Base-by-base conservation (phyloP, 2,113 vertebrate genomes). In the Alethe castanea region DNA sequence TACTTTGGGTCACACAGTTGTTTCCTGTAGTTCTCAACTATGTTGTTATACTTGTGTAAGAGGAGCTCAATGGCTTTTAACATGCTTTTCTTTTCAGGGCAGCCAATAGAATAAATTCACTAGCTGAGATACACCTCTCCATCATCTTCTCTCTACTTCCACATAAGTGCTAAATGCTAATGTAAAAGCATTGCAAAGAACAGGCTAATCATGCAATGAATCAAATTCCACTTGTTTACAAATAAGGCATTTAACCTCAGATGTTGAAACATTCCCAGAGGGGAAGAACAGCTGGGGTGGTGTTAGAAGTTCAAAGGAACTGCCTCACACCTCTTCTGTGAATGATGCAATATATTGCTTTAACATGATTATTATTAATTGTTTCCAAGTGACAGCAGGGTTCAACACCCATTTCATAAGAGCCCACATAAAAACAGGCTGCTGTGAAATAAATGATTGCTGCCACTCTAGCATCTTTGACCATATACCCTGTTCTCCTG, bases 301-400 rank as follows among this genome's bases (percentile, higher is more conserved):
- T 20, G 54, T 80, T 90, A 65, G 71, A 86, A 92, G 72, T 92
- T 95, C 86, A 91, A 92, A 95, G 77, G 35, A 86, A 48, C 44
- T 82, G 54, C 82, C 66, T 86, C 6, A 2, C 10, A 5, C 64
- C 29, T 15, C 57, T 77, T 88, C 25, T 62, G 52, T 84, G 81
- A 86, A 59, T 86, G 38, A 73, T 76, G 73, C 73, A 91, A 14
- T 71, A 20, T 64, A n/a, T 78, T 94, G 47, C 70, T 92, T 91
- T 92, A 91, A 87, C 81, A 81, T 92, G 81, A 42, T 54, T 53
- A 28, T 81, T 85, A 76, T 42, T 92, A 77, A 86, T 61, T 2
- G 42, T 91, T 95, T 91, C 65, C 87, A 78, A n/a, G 44, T 52
- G 61, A 79, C 69, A 44, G 77, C 78, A 84, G 69, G 81, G 91